Conservation (phyloP, 2,888 invertebrate genomes). For the Cephus nigrinus region DNA sequence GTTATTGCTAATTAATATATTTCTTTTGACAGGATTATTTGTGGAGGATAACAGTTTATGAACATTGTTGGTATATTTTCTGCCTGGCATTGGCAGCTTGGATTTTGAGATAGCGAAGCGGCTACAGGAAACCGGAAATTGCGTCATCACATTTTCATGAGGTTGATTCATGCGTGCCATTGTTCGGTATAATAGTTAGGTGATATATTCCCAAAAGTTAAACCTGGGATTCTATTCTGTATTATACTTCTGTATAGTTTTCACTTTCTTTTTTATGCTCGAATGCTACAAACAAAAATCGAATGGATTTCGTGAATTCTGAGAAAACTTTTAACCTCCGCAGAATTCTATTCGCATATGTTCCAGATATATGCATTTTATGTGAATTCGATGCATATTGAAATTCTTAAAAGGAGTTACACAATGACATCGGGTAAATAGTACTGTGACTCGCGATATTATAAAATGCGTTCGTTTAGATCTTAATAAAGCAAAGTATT, state of each 20-base stretch:
- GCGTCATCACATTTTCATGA: slow-evolving; percentile 20
- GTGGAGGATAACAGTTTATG: not conserved
- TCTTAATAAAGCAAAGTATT: not conserved
- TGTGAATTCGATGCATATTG: not conserved
- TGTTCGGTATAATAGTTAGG: slow-evolving; percentile 1
- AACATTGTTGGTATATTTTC: not conserved
- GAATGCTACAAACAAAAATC: not conserved
- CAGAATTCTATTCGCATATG: not conserved
- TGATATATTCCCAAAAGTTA: not conserved
- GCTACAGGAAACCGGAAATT: slow-evolving; percentile 19
- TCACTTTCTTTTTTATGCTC: not conserved
- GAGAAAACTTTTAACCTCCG: not conserved
- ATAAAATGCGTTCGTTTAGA: not conserved
- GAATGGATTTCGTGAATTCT: not conserved
- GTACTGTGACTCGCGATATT: not conserved
- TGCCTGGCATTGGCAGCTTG: not conserved
- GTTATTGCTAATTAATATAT: not conserved
- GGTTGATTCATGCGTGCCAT: slow-evolving; percentile 15
- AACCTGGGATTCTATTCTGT: not conserved
- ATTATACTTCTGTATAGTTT: not conserved
- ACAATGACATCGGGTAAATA: not conserved
- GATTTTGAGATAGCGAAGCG: not conserved
- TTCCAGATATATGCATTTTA: not conserved
- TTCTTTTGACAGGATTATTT: not conserved
- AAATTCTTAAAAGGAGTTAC: not conserved